phyloP scores from a whole-genome alignment of 2,113 vertebrate species.

The Thymallus thymallus region DNA sequence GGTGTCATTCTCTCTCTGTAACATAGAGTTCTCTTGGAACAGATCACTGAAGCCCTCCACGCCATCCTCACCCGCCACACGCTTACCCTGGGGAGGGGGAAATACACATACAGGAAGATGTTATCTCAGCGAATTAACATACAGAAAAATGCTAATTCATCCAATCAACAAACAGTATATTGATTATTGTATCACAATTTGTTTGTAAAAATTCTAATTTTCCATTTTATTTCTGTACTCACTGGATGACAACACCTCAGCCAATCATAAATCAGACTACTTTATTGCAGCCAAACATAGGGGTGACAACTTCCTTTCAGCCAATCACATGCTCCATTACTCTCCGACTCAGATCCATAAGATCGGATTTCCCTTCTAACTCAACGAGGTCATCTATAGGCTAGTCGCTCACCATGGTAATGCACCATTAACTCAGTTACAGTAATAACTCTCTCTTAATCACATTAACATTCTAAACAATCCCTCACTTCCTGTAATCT shows the following conservation, averaged over 20 bases:
- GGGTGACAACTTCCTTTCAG: slow-evolving; percentile 29
- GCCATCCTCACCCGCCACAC: slow-evolving; percentile 86
- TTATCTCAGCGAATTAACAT: background rate
- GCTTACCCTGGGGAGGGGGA: slow-evolving; percentile 81
- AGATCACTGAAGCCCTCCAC: slow-evolving; percentile 88
- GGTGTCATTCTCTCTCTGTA: slow-evolving; percentile 87
- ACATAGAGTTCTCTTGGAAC: slow-evolving; percentile 89
- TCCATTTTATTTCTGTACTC: background rate
- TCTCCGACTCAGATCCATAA: slow-evolving; percentile 31
- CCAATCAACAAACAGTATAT: background rate
- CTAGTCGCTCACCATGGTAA: slow-evolving; percentile 7
- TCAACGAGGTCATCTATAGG: background rate
- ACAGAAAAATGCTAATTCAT: background rate
- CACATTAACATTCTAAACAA: slow-evolving; percentile 13
- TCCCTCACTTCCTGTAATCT: slow-evolving; percentile 1
- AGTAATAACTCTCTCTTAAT: slow-evolving; percentile 14
- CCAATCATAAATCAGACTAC: too few species aligned
- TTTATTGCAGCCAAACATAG: slow-evolving; percentile 7
- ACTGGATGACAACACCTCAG: too few species aligned
- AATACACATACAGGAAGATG: background rate
- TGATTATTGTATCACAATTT: background rate
- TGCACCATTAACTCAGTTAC: slow-evolving; percentile 20
- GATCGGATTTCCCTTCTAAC: slow-evolving; percentile 36
- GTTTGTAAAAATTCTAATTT: slow-evolving; percentile 19
- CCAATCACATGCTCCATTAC: slow-evolving; percentile 28